Evolutionary conservation across 2,113 vertebrate species (phyloP).

Genomic region (Eulemur rufifrons): DNA sequence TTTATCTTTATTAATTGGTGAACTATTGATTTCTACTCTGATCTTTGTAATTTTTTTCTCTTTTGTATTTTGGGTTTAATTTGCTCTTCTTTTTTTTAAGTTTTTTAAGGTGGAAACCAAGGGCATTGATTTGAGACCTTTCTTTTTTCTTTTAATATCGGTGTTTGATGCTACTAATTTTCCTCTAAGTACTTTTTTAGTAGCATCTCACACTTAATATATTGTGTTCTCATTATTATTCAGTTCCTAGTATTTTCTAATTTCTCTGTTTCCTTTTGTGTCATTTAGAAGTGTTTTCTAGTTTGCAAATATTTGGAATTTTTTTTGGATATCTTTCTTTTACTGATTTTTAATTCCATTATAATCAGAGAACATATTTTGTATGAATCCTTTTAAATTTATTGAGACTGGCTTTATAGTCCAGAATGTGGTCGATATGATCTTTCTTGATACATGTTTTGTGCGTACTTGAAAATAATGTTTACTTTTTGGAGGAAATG

Average conservation of each 20-base stretch:
- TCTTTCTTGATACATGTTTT: background rate
- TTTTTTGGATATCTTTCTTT: background rate
- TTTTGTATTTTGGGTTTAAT: background rate
- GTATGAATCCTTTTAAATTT: background rate
- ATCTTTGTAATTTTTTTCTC: background rate
- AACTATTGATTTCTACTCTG: background rate
- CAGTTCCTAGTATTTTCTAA: background rate
- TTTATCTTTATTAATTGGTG: background rate
- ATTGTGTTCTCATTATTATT: background rate
- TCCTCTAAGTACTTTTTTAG: background rate
- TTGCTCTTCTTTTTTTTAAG: background rate
- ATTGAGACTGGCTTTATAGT: background rate
- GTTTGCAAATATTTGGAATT: background rate
- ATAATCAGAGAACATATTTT: background rate
- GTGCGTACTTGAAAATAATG: background rate
- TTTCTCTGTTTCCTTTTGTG: background rate
- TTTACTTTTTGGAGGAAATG: background rate
- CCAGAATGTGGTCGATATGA: background rate
- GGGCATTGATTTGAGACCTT: background rate
- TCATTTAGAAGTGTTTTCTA: background rate
- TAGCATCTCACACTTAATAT: background rate
- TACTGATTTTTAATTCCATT: background rate
- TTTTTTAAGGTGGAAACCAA: background rate
- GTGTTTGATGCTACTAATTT: background rate
- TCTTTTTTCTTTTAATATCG: background rate